Evolutionary conservation across 2,113 vertebrate genomes (phyloP).

Genomic region (Ahaetulla prasina): DNA sequence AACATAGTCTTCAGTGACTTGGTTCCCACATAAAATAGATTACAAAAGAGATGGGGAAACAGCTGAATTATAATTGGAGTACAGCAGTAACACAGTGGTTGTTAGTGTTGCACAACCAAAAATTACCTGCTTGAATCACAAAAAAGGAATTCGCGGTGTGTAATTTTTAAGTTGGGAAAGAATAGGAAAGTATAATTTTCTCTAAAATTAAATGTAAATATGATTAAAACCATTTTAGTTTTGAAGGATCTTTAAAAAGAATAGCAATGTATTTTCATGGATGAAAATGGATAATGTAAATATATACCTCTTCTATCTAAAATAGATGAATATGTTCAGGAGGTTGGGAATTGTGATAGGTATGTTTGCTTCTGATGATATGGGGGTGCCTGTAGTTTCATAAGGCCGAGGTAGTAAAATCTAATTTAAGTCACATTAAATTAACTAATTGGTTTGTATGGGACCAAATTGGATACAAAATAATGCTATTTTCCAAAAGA

Average conservation of each 20-base stretch:
- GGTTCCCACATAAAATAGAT: conserved; percentile 4
- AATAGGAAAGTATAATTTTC: neutral
- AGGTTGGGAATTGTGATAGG: neutral
- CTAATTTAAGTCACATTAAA: neutral
- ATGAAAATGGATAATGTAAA: neutral
- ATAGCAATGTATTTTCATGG: neutral
- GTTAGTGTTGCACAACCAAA: neutral
- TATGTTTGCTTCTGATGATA: neutral
- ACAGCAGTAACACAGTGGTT: neutral
- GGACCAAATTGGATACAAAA: neutral
- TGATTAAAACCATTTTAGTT: neutral
- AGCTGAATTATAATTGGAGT: neutral
- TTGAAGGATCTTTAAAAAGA: neutral
- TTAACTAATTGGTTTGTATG: neutral
- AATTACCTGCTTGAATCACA: neutral
- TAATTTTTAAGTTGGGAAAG: neutral
- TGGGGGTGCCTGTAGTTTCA: neutral
- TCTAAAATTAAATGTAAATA: neutral
- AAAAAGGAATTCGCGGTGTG: neutral
- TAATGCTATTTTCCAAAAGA: neutral
- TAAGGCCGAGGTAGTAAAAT: neutral
- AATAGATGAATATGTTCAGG: neutral
- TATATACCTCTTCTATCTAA: neutral
- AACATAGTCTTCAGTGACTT: neutral
- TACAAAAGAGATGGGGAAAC: neutral